Evolutionary conservation across 1,140 invertebrate species (phyloP).

Genomic region (Mercenaria mercenaria): DNA sequence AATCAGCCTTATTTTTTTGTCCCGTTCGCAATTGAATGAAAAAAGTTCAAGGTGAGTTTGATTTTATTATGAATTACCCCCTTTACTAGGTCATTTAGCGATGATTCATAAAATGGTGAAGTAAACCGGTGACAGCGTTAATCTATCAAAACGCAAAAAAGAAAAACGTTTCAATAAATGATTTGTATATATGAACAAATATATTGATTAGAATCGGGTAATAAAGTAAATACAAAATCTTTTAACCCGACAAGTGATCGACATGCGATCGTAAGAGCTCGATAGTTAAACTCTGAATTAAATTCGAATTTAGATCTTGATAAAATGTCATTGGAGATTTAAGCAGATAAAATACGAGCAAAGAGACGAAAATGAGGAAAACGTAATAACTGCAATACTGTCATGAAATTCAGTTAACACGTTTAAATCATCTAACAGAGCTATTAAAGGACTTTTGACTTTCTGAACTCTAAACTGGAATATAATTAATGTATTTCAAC

Average conservation of each 20-base stretch:
- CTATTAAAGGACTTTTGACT: too few species aligned
- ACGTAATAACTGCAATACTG: too few species aligned
- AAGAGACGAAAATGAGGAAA: too few species aligned
- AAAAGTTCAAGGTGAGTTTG: constrained; percentile 12
- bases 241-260: not conserved
- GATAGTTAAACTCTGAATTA: not conserved
- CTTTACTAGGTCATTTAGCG: constrained; percentile 4
- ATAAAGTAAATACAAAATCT: constrained; percentile 13
- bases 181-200: constrained; percentile 15
- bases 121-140: constrained; percentile 13
- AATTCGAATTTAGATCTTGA: constrained; percentile 20
- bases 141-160: constrained; percentile 8
- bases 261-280: not conserved
- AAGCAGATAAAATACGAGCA: not conserved
- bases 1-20: not conserved
- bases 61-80: constrained; percentile 7
- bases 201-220: not conserved
- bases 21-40: not conserved
- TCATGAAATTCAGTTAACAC: too few species aligned
- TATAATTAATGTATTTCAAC: too few species aligned
- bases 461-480: too few species aligned
- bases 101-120: constrained; percentile 8
- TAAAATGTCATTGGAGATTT: not conserved
- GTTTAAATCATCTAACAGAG: too few species aligned
- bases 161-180: constrained; percentile 4